Evolutionary conservation across 2,113 vertebrate genomes (phyloP).

Genomic region (Burhinus oedicnemus): DNA sequence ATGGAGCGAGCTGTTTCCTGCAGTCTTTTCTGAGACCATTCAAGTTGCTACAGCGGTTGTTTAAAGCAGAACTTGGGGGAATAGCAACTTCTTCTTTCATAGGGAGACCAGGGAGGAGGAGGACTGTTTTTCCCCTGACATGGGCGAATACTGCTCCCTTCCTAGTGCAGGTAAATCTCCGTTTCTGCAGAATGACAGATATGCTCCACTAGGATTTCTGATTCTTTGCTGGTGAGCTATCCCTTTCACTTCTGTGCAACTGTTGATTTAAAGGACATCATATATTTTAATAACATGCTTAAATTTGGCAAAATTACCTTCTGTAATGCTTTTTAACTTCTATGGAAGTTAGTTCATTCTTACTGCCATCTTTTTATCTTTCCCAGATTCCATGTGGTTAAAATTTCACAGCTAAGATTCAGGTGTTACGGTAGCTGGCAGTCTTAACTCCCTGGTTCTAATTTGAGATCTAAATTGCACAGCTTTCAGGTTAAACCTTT

Average conservation of each 20-base stretch:
- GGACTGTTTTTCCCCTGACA: rapidly evolving
- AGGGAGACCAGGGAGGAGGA: neutral
- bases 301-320: neutral
- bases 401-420: neutral
- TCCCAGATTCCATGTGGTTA: neutral
- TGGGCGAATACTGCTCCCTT: neutral
- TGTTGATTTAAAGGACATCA: neutral
- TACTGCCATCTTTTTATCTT: neutral
- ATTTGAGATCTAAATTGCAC: neutral
- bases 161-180: neutral
- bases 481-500: neutral
- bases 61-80: neutral
- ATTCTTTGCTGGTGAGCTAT: neutral
- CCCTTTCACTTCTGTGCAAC: neutral
- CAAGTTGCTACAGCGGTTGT: neutral
- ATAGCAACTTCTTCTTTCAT: neutral
- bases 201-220: rapidly evolving
- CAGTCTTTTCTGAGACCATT: neutral
- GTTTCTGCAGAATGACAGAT: neutral
- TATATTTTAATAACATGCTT: neutral
- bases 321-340: neutral
- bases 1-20: neutral
- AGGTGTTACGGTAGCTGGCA: neutral
- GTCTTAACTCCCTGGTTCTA: neutral
- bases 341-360: neutral